Percentiles rank a stretch among this genome's conserved stretches.
These are phyloP conservation scores for Cephalotes varians DNA, from an alignment of 2,888 invertebrate species.

Conservation along the genomic window DNA sequence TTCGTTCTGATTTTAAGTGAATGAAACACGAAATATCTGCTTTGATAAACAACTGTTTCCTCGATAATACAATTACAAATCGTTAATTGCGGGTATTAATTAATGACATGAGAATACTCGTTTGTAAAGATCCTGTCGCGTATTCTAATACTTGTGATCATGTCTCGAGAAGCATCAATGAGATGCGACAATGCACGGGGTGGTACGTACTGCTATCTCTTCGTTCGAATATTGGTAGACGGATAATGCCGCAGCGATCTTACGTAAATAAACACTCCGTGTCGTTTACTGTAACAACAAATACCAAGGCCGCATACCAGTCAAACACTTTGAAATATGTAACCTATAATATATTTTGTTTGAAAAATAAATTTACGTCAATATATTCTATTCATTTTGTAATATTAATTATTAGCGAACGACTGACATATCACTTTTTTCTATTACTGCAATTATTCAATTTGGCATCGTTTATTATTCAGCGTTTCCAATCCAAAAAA, in stretches of 20 bases:
- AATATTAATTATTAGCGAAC: not conserved
- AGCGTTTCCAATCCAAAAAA: not conserved
- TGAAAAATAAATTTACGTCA: not conserved
- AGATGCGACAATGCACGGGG: too few species aligned
- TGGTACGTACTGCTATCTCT: too few species aligned
- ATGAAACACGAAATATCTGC: too few species aligned
- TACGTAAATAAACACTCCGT: not conserved
- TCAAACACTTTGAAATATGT: not conserved
- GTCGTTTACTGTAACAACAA: not conserved
- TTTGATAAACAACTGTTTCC: not conserved
- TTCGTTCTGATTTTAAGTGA: not conserved
- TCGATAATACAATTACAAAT: not conserved
- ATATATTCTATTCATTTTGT: not conserved
- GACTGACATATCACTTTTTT: not conserved
- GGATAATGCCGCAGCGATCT: too few species aligned
- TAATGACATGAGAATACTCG: not conserved
- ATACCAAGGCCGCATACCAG: not conserved
- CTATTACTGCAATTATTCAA: not conserved
- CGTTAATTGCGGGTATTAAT: not conserved
- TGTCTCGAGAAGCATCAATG: not conserved
- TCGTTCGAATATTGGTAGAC: too few species aligned
- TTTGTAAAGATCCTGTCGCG: not conserved
- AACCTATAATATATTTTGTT: too few species aligned
- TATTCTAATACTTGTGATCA: not conserved
- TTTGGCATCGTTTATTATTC: not conserved